These are phyloP conservation scores for Trichonephila clavipes DNA, from an alignment of 1,140 invertebrate species.

Conservation along the genomic window DNA sequence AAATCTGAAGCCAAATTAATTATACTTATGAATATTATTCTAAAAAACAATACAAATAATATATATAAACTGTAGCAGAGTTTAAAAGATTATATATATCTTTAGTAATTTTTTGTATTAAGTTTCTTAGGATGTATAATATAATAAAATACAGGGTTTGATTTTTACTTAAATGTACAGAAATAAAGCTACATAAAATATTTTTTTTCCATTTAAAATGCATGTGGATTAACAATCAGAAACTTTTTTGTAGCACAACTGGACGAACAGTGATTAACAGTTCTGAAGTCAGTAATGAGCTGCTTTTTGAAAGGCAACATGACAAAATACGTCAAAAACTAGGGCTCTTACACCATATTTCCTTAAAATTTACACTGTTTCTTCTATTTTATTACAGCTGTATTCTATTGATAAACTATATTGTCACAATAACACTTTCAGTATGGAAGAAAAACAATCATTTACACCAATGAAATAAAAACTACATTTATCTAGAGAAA, in stretches of 20 bases:
- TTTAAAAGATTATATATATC: neutral
- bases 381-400: slow-evolving; percentile 14
- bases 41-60: neutral
- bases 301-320: slow-evolving; percentile 48
- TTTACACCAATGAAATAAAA: slow-evolving; percentile 32
- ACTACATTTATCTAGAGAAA: slow-evolving; percentile 22
- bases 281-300: slow-evolving; percentile 30
- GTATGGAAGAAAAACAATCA: slow-evolving; percentile 26
- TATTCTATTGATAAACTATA: slow-evolving; percentile 28
- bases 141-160: neutral
- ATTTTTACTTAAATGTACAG: neutral
- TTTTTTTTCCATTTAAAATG: neutral
- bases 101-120: neutral
- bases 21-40: neutral
- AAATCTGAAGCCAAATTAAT: slow-evolving; percentile 28
- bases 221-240: neutral
- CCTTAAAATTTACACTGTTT: slow-evolving; percentile 37
- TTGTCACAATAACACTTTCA: neutral
- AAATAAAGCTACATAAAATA: slow-evolving; percentile 15
- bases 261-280: slow-evolving; percentile 31
- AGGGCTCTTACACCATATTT: slow-evolving; percentile 21
- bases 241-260: slow-evolving; percentile 26
- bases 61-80: neutral
- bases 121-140: neutral
- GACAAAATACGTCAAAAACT: slow-evolving; percentile 69